phyloP scores from a whole-genome alignment of 1,140 invertebrate species.

The Drosophila lini region DNA sequence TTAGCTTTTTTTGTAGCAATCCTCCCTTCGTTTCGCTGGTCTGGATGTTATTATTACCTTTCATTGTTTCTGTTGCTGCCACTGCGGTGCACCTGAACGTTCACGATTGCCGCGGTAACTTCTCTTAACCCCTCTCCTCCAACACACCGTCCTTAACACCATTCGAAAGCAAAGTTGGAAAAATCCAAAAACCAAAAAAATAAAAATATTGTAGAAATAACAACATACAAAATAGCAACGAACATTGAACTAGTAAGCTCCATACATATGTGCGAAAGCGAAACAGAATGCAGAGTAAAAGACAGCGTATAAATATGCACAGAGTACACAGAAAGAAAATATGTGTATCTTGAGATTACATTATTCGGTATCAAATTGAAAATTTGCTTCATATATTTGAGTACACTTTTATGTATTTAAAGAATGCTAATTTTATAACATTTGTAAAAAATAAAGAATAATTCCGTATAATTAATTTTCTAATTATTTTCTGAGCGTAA shows the following conservation, averaged over 20 bases:
- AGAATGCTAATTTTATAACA: background rate
- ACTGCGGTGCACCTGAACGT: conserved; percentile 65
- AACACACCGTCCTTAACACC: background rate
- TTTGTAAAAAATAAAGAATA: background rate
- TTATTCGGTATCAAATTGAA: background rate
- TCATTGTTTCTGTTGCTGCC: conserved; percentile 25
- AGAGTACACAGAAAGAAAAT: background rate
- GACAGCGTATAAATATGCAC: conserved; percentile 25
- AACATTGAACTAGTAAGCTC: conserved; percentile 44
- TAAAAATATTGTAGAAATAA: conserved; percentile 26
- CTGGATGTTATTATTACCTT: conserved; percentile 38
- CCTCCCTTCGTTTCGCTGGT: conserved; percentile 22
- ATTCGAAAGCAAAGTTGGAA: conserved; percentile 17
- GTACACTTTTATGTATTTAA: too few species aligned
- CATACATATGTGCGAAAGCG: conserved; percentile 23
- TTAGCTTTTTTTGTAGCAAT: conserved; percentile 10
- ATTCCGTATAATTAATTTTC: background rate
- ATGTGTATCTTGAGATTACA: background rate
- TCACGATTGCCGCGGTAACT: conserved; percentile 56
- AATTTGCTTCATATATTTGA: background rate
- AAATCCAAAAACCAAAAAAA: conserved; percentile 6
- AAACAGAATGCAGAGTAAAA: conserved; percentile 22
- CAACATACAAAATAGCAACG: conserved; percentile 15
- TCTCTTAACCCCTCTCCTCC: conserved; percentile 6
- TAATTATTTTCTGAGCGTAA: background rate